These are phyloP conservation scores for Channa striata DNA, from an alignment of 2,797 vertebrate species.

Conservation along the genomic window DNA sequence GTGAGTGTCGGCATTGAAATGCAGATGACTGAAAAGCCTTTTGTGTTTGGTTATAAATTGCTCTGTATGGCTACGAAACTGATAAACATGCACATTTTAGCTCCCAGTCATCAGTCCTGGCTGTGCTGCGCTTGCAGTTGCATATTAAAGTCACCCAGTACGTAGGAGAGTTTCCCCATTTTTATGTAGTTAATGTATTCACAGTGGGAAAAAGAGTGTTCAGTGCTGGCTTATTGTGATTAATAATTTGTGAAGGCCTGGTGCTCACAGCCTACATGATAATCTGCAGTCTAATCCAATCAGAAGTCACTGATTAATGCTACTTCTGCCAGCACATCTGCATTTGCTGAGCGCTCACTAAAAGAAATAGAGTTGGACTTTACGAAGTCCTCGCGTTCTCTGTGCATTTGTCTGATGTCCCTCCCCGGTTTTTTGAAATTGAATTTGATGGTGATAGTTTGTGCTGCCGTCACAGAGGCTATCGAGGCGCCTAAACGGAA, in stretches of 20 bases:
- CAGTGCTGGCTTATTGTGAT: slow-evolving; percentile 57
- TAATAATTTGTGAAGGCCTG: slow-evolving; percentile 64
- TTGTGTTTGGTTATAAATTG: neutral
- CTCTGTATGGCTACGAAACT: neutral
- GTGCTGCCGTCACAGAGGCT: slow-evolving; percentile 55
- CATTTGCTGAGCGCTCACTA: slow-evolving; percentile 53
- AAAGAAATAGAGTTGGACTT: slow-evolving; percentile 44
- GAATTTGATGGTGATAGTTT: slow-evolving; percentile 58
- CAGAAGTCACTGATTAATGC: slow-evolving; percentile 42
- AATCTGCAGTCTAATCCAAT: slow-evolving; percentile 72
- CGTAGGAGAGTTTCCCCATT: slow-evolving; percentile 3
- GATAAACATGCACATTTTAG: slow-evolving; percentile 13
- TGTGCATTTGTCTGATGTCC: slow-evolving; percentile 33
- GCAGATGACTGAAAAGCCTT: slow-evolving; percentile 31
- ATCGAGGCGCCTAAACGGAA: slow-evolving; percentile 53
- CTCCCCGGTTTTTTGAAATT: slow-evolving; percentile 42
- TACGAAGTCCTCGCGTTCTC: slow-evolving; percentile 31
- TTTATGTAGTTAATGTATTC: slow-evolving; percentile 40
- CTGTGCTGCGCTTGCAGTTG: slow-evolving; percentile 52
- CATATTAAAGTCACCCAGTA: slow-evolving; percentile 8
- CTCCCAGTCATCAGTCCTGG: slow-evolving; percentile 20
- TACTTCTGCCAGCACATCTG: slow-evolving; percentile 50
- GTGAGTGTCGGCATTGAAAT: slow-evolving; percentile 18
- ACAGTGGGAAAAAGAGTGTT: slow-evolving; percentile 29
- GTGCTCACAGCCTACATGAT: slow-evolving; percentile 42